Evolutionary conservation across 2,888 invertebrate genomes (phyloP).

Genomic region (Drosophila antonietae): DNA sequence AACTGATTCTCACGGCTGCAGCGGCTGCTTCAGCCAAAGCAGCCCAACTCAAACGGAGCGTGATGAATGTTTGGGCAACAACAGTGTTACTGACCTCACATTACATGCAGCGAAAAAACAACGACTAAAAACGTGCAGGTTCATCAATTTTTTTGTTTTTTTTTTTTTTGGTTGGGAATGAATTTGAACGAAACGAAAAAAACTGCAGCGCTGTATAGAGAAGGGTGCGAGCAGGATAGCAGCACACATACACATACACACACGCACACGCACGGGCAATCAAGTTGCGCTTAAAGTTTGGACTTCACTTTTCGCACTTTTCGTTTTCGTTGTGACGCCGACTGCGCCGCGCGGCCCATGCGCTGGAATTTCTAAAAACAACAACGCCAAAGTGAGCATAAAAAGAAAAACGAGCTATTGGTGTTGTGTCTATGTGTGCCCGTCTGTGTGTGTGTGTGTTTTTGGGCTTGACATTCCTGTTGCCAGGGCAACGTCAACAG

Average conservation of each 20-base stretch:
- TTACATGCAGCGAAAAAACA: constrained; percentile 58
- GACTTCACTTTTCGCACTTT: constrained; percentile 79
- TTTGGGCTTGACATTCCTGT: constrained; percentile 68
- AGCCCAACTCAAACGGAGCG: constrained; percentile 62
- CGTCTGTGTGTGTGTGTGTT: background rate
- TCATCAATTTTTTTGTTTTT: constrained; percentile 48
- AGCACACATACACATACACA: constrained; percentile 6
- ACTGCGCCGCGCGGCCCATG: constrained; percentile 25
- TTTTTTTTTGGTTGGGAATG: constrained; percentile 31
- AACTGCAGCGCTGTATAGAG: background rate
- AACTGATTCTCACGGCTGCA: constrained; percentile 54
- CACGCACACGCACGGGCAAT: constrained; percentile 2
- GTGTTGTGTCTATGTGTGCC: constrained; percentile 12
- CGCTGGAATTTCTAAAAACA: constrained; percentile 64
- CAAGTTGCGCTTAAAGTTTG: constrained; percentile 53
- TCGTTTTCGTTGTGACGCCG: constrained; percentile 70
- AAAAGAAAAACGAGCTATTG: constrained; percentile 10
- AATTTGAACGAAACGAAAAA: constrained; percentile 25
- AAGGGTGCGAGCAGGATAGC: constrained; percentile 2
- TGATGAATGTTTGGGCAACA: constrained; percentile 73
- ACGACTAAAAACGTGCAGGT: constrained; percentile 67
- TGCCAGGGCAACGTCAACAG: constrained; percentile 47
- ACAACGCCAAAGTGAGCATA: constrained; percentile 23
- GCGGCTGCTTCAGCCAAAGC: constrained; percentile 2
- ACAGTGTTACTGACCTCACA: constrained; percentile 79